phyloP scores from a whole-genome alignment of 1,140 invertebrate genomes.

The Drosophila dunni region DNA sequence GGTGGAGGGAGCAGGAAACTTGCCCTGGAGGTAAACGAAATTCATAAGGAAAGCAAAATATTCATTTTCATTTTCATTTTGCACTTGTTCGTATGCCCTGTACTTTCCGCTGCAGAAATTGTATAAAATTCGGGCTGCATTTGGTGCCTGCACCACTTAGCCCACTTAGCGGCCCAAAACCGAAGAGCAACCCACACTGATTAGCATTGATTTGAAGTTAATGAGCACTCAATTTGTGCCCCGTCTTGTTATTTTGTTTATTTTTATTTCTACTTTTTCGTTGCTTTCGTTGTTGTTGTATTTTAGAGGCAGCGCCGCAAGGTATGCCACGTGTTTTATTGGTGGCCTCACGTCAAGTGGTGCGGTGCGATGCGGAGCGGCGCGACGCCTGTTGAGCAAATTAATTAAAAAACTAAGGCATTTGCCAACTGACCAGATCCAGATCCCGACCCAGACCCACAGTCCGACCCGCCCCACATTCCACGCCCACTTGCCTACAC shows the following conservation, averaged over 20 bases:
- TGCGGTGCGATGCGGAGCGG: constrained; percentile 8
- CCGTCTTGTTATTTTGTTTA: constrained; percentile 3
- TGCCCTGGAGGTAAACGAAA: constrained; percentile 12
- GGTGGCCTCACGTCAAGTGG: constrained; percentile 28
- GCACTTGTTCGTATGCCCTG: not conserved
- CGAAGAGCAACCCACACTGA: constrained; percentile 46
- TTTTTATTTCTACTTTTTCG: constrained; percentile 9
- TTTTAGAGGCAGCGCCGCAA: constrained; percentile 55
- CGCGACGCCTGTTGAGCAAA: constrained; percentile 65
- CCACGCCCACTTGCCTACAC: constrained; percentile 17
- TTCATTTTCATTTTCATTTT: constrained; percentile 28
- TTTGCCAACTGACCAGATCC: constrained; percentile 50
- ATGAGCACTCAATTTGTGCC: constrained; percentile 68
- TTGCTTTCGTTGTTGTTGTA: constrained; percentile 13
- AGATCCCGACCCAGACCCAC: not conserved
- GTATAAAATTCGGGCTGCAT: not conserved
- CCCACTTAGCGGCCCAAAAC: not conserved
- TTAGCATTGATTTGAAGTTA: constrained; percentile 78
- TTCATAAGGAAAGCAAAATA: constrained; percentile 31
- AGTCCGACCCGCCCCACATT: not conserved
- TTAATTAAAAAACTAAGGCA: constrained; percentile 80
- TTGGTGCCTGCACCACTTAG: constrained; percentile 12
- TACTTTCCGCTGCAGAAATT: constrained; percentile 17
- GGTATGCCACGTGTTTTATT: constrained; percentile 63
- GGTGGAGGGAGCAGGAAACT: not conserved